phyloP scores from a whole-genome alignment of 2,113 vertebrate species.

The Sigmodon hispidus region DNA sequence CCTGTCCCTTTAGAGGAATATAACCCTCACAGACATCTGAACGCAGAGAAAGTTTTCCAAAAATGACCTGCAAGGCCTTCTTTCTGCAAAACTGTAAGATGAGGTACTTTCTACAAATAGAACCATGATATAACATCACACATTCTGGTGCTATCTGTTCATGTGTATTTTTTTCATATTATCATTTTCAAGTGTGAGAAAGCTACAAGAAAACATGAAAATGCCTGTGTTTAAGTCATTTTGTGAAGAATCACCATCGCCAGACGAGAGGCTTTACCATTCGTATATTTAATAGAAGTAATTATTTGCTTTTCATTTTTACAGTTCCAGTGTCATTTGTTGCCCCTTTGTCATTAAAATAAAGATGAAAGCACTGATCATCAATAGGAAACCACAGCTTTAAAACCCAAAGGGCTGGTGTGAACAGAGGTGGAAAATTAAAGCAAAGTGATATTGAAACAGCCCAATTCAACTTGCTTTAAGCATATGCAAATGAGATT shows the following conservation, averaged over 20 bases:
- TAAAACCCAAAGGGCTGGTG: slow-evolving; percentile 96
- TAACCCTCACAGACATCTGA: slow-evolving; percentile 60
- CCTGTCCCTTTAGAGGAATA: slow-evolving; percentile 85
- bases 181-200: slow-evolving; percentile 72
- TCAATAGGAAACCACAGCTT: slow-evolving; percentile 95
- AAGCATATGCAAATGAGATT: slow-evolving; percentile 99
- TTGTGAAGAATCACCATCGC: slow-evolving; percentile 81
- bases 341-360: slow-evolving; percentile 93
- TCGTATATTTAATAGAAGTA: slow-evolving; percentile 91
- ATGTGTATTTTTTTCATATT: slow-evolving; percentile 64
- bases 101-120: slow-evolving; percentile 36
- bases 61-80: slow-evolving; percentile 45
- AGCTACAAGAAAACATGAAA: slow-evolving; percentile 77
- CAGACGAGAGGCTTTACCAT: slow-evolving; percentile 86
- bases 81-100: slow-evolving; percentile 69
- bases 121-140: slow-evolving; percentile 62
- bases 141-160: slow-evolving; percentile 61
- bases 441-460: slow-evolving; percentile 97
- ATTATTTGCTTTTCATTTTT: slow-evolving; percentile 92
- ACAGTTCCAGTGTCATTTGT: slow-evolving; percentile 91
- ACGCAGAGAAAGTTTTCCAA: slow-evolving; percentile 84
- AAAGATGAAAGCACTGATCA: slow-evolving; percentile 98
- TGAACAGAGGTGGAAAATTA: slow-evolving; percentile 99
- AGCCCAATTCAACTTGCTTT: slow-evolving; percentile 97
- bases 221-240: slow-evolving; percentile 85